A percentile compares a stretch with the other conserved stretches of the same genome.
Conservation (phyloP, 2,797 vertebrate genomes). For the Sebastes aleutianus region DNA sequence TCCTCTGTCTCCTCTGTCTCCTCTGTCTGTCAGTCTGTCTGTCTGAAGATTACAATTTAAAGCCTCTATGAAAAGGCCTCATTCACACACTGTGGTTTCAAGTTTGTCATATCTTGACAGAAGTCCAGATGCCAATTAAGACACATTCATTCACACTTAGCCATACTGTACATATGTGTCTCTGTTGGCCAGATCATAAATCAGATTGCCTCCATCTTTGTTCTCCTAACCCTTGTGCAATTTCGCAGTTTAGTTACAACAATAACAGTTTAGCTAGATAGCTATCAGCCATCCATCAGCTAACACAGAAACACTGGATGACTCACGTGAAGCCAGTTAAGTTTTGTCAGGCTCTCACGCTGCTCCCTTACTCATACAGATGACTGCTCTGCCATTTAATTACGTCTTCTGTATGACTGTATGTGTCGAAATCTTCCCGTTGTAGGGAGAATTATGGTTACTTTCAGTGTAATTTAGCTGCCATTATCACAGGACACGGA, state of each 20-base stretch:
- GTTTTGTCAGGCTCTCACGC: not conserved
- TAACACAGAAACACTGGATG: not conserved
- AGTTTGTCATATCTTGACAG: not conserved
- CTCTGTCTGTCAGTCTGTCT: not conserved
- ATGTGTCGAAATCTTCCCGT: not conserved
- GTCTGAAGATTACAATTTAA: not conserved
- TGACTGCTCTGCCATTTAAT: not conserved
- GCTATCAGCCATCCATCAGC: not conserved
- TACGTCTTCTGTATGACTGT: not conserved
- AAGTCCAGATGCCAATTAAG: not conserved
- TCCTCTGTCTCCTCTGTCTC: not conserved
- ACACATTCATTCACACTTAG: not conserved
- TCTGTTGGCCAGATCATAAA: not conserved
- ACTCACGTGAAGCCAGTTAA: not conserved
- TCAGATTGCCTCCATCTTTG: not conserved
- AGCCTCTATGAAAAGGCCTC: not conserved
- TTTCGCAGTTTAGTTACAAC: not conserved
- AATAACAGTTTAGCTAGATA: not conserved
- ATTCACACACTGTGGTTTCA: not conserved
- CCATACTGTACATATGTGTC: too few species aligned
- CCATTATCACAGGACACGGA: not conserved
- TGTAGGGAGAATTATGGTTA: not conserved
- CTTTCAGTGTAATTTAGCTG: not conserved
- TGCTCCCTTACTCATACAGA: not conserved
- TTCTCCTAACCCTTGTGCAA: not conserved